Conservation (phyloP, 2,888 invertebrate genomes). For the Coenonympha arcania region DNA sequence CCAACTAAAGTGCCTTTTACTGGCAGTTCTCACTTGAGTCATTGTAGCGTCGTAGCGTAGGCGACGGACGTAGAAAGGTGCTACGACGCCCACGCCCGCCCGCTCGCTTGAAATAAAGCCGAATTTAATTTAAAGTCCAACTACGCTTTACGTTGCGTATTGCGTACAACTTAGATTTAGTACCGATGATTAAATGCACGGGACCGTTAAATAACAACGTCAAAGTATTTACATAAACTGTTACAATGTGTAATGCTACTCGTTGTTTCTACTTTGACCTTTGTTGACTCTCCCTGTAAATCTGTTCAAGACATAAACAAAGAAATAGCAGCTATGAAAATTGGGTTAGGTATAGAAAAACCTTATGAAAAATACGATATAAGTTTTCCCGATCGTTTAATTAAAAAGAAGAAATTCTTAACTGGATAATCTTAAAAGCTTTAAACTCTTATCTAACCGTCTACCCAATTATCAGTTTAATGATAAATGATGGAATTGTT, state of each 20-base stretch:
- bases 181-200: not conserved
- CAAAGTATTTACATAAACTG: too few species aligned
- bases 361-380: too few species aligned
- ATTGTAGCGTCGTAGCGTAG: slow-evolving; percentile 5
- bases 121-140: not conserved
- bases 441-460: too few species aligned
- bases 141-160: not conserved
- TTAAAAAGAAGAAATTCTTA: not conserved
- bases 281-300: too few species aligned
- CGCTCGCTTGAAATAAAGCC: not conserved
- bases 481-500: not conserved
- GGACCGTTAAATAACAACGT: too few species aligned
- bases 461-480: not conserved
- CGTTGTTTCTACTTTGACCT: too few species aligned
- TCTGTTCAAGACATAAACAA: too few species aligned
- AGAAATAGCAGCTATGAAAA: too few species aligned
- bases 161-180: not conserved
- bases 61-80: slow-evolving; percentile 11
- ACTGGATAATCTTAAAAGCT: not conserved
- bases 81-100: not conserved
- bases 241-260: too few species aligned
- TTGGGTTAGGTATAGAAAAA: too few species aligned
- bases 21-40: slow-evolving; percentile 6
- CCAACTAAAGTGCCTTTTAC: not conserved
- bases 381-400: too few species aligned